Conservation (phyloP, 1,140 invertebrate species). For the Zophobas atratus region DNA sequence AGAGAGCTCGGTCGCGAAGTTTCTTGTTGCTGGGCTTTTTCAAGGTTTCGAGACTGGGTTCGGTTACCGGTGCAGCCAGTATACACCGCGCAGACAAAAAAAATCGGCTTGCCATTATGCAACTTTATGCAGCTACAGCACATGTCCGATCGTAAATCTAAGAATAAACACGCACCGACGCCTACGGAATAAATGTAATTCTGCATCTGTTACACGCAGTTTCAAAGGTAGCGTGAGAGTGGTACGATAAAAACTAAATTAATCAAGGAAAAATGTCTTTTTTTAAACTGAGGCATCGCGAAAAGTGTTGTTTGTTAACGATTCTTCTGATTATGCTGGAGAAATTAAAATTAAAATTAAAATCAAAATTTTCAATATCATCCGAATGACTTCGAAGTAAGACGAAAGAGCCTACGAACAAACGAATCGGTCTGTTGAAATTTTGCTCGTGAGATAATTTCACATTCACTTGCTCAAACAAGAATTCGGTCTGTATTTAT, state of each 20-base stretch:
- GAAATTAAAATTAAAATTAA: too few species aligned
- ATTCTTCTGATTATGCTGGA: too few species aligned
- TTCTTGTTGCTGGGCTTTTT: constrained; percentile 38
- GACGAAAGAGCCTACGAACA: too few species aligned
- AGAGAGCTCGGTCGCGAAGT: neutral
- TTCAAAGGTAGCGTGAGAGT: constrained; percentile 45
- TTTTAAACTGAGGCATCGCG: too few species aligned
- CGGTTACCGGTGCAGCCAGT: neutral
- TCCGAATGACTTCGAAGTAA: too few species aligned
- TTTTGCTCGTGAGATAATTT: too few species aligned
- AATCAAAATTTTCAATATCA: too few species aligned
- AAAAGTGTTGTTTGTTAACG: too few species aligned
- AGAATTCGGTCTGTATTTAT: constrained; percentile 23
- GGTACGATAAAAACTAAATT: constrained; percentile 48
- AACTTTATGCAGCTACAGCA: constrained; percentile 36
- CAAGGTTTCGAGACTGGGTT: constrained; percentile 26
- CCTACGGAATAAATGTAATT: constrained; percentile 51
- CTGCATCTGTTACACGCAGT: constrained; percentile 44
- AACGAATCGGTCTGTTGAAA: too few species aligned
- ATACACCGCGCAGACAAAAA: constrained; percentile 20
- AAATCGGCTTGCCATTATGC: constrained; percentile 44
- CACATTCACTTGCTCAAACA: neutral
- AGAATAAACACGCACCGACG: constrained; percentile 52
- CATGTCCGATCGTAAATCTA: constrained; percentile 45
- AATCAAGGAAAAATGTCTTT: constrained; percentile 1